Base-by-base conservation (phyloP, 2,888 invertebrate species). In the Biston stratarius region DNA sequence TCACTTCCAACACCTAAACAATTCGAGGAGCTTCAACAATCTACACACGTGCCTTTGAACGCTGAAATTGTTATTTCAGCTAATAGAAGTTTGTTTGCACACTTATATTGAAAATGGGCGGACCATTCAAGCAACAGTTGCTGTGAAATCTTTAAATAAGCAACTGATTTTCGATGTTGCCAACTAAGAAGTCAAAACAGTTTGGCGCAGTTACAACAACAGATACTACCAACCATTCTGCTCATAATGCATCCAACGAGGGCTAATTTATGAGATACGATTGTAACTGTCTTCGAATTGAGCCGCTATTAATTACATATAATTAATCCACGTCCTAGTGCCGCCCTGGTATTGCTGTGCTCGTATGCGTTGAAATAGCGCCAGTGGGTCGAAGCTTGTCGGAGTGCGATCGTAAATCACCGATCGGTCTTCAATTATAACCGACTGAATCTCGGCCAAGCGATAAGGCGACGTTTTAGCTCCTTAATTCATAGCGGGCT, bases 401-500 rank as follows among this genome's bases (percentile, higher is more conserved):
- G 74, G 75, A 74, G 71, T 73, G 70, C 71, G 58, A 14, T 67
- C 80, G 80, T 83, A 83, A 84, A 86, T 85, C 81, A 80, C 71
- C 78, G 74, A 84, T 85, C 84, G 82, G 79, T 82, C 79, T 78
- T 80, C 83, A 84, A 86, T 85, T 81, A 83, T 78, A 81, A 78
- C 78, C 76, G 74, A 80, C 79, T 79, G 83, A 87, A 86, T 79
- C 79, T 74, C 78, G 81, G 87, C 82, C 88, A 88, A 82, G 67
- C 76, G 86, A 87, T 90, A 90, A 85, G 81, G 71, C 72, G 73
- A 64, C 77, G 77, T 67, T 78, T 75, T 76, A 83, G 68, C 70
- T 78, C 66, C 71, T 72, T 57, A 71, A 73, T 70, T 63, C 63
- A 34, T 42, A 33, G 33, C 62, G 49, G 63, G 49, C 49, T 55